phyloP scores from a whole-genome alignment of 2,888 invertebrate genomes.

The Drosophila ezoana region DNA sequence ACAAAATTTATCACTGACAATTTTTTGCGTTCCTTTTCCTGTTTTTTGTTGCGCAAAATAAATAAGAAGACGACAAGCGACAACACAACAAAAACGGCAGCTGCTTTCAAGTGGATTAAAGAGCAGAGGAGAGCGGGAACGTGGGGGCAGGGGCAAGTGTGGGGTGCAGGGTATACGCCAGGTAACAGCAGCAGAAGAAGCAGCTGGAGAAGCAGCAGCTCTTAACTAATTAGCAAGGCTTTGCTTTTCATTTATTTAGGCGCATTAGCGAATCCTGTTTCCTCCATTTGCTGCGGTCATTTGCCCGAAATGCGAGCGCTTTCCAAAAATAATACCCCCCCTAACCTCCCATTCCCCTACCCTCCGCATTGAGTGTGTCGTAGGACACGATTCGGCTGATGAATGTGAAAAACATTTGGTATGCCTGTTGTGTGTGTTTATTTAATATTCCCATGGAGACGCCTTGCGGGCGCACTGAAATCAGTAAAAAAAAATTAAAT shows the following conservation, averaged over 20 bases:
- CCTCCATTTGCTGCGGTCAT: slow-evolving; percentile 21
- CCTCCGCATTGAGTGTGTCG: no score
- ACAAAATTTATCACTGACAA: slow-evolving; percentile 65
- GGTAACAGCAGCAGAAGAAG: slow-evolving; percentile 38
- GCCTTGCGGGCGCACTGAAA: neutral
- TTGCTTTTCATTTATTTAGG: slow-evolving; percentile 53
- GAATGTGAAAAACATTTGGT: neutral
- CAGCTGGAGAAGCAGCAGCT: slow-evolving; percentile 14
- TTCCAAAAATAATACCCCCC: slow-evolving; percentile 22
- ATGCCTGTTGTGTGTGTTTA: neutral
- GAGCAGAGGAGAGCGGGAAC: neutral
- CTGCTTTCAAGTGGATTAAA: slow-evolving; percentile 61
- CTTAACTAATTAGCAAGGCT: slow-evolving; percentile 55
- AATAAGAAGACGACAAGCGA: slow-evolving; percentile 49
- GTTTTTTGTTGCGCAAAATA: slow-evolving; percentile 24
- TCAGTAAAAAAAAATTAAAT: no score
- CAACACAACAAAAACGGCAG: slow-evolving; percentile 39
- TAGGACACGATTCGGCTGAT: neutral
- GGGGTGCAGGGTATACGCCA: neutral
- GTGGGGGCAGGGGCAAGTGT: neutral
- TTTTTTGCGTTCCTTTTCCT: slow-evolving; percentile 13
- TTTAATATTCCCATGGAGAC: slow-evolving; percentile 9
- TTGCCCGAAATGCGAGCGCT: slow-evolving; percentile 16
- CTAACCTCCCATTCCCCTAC: no score
- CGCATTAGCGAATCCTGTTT: slow-evolving; percentile 11